A percentile compares a stretch with the other conserved stretches of the same genome.
Conservation (phyloP, 2,113 vertebrate species). For the Cygnus atratus region DNA sequence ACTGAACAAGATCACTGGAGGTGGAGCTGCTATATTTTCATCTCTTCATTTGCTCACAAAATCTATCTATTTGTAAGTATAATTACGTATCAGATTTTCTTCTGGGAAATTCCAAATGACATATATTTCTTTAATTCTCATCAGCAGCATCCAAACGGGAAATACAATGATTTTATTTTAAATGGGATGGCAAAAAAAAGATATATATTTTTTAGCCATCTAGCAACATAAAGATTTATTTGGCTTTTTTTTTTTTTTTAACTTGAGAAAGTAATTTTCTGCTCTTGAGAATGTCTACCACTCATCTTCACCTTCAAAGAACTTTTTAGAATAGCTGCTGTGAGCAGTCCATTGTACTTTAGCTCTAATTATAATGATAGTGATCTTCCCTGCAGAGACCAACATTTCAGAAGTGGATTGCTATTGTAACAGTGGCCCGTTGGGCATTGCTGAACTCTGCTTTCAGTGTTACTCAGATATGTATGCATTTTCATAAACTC, state of each 20-base stretch:
- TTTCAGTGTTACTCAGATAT: conserved; percentile 11
- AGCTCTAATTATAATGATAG: conserved; percentile 62
- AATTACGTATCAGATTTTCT: background rate
- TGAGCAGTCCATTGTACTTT: conserved; percentile 25
- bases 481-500: conserved; percentile 24
- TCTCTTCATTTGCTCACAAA: background rate
- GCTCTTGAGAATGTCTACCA: conserved; percentile 34
- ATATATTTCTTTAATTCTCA: background rate
- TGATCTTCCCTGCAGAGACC: conserved; percentile 58
- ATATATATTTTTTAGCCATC: background rate
- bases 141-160: background rate
- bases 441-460: conserved; percentile 55
- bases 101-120: background rate
- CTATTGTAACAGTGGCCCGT: conserved; percentile 34
- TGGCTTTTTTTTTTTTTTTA: background rate
- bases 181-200: background rate
- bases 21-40: background rate
- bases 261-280: conserved; percentile 34
- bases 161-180: background rate
- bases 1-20: background rate
- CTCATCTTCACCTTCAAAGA: conserved; percentile 56
- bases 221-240: background rate
- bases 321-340: conserved; percentile 28
- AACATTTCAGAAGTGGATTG: conserved; percentile 38
- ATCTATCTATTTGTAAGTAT: background rate